Conservation (phyloP, 2,888 invertebrate species). For the Machimus rusticus region DNA sequence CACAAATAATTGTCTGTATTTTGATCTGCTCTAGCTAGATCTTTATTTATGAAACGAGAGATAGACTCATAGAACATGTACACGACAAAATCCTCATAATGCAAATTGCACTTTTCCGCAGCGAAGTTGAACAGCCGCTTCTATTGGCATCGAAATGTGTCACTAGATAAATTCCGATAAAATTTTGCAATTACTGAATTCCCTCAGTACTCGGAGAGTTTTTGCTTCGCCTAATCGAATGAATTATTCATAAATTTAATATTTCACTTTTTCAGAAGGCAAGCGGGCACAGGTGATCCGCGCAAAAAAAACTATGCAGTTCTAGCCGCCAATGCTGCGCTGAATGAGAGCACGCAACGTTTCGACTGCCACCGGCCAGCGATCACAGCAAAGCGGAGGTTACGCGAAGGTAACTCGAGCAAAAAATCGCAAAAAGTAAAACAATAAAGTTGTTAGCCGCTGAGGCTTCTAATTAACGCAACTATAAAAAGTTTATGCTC, state of each 20-base stretch:
- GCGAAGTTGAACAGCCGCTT: neutral
- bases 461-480: constrained; percentile 29
- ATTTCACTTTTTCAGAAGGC: constrained; percentile 9
- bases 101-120: neutral
- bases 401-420: constrained; percentile 20
- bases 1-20: too few species aligned
- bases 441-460: constrained; percentile 28
- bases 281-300: neutral
- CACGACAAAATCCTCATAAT: neutral
- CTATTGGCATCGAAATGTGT: constrained; percentile 2
- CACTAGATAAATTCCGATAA: neutral
- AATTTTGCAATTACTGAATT: constrained; percentile 14
- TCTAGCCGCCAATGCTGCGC: neutral
- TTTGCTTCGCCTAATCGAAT: neutral
- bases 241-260: constrained; percentile 13
- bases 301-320: constrained; percentile 4
- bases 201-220: neutral
- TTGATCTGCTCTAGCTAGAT: neutral
- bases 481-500: neutral
- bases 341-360: constrained; percentile 10
- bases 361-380: neutral
- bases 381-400: constrained; percentile 18
- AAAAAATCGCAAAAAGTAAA: constrained; percentile 24
- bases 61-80: neutral
- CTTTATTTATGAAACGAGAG: too few species aligned